Percentiles rank a stretch among this genome's conserved stretches.
These are phyloP conservation scores for Miltochrista miniata DNA, from an alignment of 2,888 invertebrate species.

Conservation along the genomic window DNA sequence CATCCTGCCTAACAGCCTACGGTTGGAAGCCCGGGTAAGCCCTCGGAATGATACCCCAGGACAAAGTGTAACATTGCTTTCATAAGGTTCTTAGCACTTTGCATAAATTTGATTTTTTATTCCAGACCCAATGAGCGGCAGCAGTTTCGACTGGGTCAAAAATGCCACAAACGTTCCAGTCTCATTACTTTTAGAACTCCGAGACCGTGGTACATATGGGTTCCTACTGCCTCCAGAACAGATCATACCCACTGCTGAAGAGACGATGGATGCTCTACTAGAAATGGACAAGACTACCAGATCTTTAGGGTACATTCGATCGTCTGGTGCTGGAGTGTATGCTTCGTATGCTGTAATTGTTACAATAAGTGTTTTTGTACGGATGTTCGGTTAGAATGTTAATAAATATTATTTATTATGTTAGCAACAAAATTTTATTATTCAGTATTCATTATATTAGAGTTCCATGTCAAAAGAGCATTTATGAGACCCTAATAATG, in stretches of 20 bases:
- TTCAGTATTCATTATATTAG: too few species aligned
- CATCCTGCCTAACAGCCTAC: too few species aligned
- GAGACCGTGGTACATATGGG: constrained; percentile 82
- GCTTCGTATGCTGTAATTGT: constrained; percentile 42
- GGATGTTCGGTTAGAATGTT: constrained; percentile 7
- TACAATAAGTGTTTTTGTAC: constrained; percentile 30
- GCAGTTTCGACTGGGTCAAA: constrained; percentile 85
- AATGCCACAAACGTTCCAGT: constrained; percentile 75
- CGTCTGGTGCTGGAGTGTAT: constrained; percentile 30
- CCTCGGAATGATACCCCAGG: too few species aligned
- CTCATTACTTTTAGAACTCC: constrained; percentile 84
- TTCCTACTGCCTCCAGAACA: constrained; percentile 81
- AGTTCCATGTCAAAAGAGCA: too few species aligned
- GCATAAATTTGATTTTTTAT: constrained; percentile 4
- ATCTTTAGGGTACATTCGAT: constrained; percentile 53
- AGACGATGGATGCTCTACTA: constrained; percentile 83
- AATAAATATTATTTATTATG: neutral
- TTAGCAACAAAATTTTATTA: neutral
- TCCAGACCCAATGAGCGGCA: constrained; percentile 78
- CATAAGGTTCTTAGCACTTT: too few species aligned
- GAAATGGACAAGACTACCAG: constrained; percentile 67
- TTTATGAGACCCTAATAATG: too few species aligned
- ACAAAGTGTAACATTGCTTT: too few species aligned
- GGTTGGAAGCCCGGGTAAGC: too few species aligned
- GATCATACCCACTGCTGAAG: constrained; percentile 82